phyloP scores from a whole-genome alignment of 2,113 vertebrate species.

The Gallinago media region DNA sequence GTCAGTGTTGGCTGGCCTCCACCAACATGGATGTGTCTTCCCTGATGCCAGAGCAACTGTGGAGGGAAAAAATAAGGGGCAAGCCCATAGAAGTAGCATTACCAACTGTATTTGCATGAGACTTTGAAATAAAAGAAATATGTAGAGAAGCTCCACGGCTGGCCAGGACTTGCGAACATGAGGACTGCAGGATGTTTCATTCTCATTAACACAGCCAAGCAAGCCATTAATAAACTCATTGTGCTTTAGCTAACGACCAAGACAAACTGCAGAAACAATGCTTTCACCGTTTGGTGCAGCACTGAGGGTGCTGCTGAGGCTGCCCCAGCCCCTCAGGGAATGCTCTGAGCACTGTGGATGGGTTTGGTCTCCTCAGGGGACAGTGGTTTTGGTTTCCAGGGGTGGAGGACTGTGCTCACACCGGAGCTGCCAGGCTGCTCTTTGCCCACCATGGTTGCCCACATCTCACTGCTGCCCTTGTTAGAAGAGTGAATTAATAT shows the following conservation, averaged over 20 bases:
- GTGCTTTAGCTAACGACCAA: conserved; percentile 23
- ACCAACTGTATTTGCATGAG: neutral
- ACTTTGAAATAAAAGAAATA: conserved; percentile 24
- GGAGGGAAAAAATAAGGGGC: neutral
- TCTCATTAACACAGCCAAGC: conserved; percentile 8
- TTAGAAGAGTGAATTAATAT: conserved; percentile 72
- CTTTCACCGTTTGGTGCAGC: fast-evolving
- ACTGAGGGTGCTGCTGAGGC: neutral
- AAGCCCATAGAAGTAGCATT: neutral
- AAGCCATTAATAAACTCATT: conserved; percentile 11
- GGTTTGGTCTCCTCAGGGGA: neutral
- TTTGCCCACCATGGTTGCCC: neutral
- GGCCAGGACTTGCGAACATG: neutral
- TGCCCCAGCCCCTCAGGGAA: neutral
- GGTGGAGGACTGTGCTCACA: fast-evolving
- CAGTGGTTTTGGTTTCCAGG: neutral
- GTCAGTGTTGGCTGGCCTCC: neutral
- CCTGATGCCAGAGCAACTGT: neutral
- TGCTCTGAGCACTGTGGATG: fast-evolving
- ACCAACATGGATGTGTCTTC: neutral
- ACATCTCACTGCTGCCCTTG: neutral
- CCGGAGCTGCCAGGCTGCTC: neutral
- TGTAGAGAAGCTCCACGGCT: neutral
- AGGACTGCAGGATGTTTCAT: conserved; percentile 19
- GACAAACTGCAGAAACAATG: neutral